Conservation (phyloP, 2,113 vertebrate genomes). For the Petrocephalus microphthalmus region DNA sequence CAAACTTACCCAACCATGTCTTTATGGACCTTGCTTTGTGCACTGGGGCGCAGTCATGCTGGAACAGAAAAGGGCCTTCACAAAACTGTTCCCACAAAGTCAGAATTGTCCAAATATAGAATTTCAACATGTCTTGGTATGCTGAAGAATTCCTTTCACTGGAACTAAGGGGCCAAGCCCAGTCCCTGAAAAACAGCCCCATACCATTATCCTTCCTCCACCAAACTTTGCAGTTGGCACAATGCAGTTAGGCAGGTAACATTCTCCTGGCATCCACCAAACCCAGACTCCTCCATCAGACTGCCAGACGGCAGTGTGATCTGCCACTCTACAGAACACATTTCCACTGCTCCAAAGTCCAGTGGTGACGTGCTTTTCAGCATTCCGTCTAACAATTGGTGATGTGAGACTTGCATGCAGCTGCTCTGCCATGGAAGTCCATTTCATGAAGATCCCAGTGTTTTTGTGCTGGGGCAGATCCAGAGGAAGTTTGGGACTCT, state of each 20-base stretch:
- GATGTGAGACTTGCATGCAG: background rate
- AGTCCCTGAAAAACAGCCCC: background rate
- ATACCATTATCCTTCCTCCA: background rate
- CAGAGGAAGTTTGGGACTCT: too few species aligned
- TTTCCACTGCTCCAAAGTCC: background rate
- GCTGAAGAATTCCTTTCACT: background rate
- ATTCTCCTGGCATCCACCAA: background rate
- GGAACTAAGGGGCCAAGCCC: background rate
- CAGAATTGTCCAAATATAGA: too few species aligned
- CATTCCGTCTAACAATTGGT: background rate
- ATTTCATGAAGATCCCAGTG: too few species aligned
- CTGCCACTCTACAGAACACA: background rate
- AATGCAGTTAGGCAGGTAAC: background rate
- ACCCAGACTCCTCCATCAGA: background rate
- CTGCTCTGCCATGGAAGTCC: too few species aligned
- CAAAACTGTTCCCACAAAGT: too few species aligned
- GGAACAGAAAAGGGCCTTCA: too few species aligned
- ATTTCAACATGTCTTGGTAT: too few species aligned
- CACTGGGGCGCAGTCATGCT: too few species aligned
- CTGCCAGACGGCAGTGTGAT: background rate
- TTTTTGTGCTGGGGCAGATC: too few species aligned
- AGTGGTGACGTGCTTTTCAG: background rate
- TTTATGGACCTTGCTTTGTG: too few species aligned
- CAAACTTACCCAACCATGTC: too few species aligned
- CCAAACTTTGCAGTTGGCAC: background rate